phyloP scores from a whole-genome alignment of 2,113 vertebrate genomes.

The Martes martes region DNA sequence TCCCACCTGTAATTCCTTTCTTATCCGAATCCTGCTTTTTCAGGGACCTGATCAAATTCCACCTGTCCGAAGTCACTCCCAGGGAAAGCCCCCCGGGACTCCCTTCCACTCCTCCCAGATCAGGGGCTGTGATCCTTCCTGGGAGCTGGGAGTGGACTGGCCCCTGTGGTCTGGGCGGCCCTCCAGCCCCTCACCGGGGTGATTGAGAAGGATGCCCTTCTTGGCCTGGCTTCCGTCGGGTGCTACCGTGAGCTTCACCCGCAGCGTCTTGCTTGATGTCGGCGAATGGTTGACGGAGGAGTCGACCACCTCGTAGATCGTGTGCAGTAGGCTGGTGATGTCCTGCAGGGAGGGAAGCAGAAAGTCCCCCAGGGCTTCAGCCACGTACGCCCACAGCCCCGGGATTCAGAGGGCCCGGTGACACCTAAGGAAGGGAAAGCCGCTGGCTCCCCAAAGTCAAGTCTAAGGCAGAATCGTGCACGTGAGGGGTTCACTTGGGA shows the following conservation, averaged over 20 bases:
- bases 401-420: neutral
- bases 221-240: conserved; percentile 94
- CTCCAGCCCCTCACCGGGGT: conserved; percentile 82
- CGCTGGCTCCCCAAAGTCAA: neutral
- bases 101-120: neutral
- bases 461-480: neutral
- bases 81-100: rapidly evolving
- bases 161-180: neutral
- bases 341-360: conserved; percentile 85
- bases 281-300: conserved; percentile 98
- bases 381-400: neutral
- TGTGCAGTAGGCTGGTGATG: conserved; percentile 97
- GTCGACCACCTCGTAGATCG: conserved; percentile 98
- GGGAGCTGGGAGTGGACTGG: neutral
- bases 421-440: rapidly evolving
- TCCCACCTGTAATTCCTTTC: neutral
- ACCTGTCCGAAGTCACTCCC: neutral
- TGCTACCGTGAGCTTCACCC: conserved; percentile 96
- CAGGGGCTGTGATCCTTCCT: neutral
- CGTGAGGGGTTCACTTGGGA: neutral
- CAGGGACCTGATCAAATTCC: neutral
- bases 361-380: neutral
- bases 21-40: neutral
- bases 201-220: conserved; percentile 87
- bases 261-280: conserved; percentile 94